Percentiles rank a stretch among this genome's conserved stretches.
Conservation (phyloP, 2,113 vertebrate species). For the Calidris pugnax region DNA sequence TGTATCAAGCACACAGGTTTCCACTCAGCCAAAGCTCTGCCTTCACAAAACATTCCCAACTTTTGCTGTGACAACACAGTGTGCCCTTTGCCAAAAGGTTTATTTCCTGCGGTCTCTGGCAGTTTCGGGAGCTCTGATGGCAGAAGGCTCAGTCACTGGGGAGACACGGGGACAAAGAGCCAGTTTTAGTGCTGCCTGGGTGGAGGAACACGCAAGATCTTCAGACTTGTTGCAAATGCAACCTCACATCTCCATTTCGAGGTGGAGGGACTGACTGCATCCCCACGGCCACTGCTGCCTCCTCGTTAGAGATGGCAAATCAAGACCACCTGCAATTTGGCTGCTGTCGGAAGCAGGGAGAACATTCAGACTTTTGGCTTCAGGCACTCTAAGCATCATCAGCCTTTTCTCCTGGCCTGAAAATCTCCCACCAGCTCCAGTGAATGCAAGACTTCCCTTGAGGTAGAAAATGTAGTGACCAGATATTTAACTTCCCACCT, state of each 20-base stretch:
- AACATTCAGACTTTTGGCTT: not conserved
- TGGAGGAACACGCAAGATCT: fast-evolving
- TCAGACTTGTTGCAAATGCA: not conserved
- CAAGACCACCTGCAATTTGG: fast-evolving
- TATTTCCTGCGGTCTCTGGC: not conserved
- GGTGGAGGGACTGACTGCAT: fast-evolving
- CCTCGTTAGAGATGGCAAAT: fast-evolving
- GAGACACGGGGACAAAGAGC: not conserved
- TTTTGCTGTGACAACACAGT: not conserved
- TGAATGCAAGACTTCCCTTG: fast-evolving
- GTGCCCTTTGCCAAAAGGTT: not conserved
- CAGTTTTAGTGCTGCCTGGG: not conserved
- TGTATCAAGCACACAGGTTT: not conserved
- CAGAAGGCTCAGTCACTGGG: not conserved
- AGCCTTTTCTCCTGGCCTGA: fast-evolving
- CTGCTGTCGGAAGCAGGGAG: not conserved
- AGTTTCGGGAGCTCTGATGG: not conserved
- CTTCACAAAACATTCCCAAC: not conserved
- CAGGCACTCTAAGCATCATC: not conserved
- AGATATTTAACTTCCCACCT: not conserved
- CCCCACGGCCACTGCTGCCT: not conserved
- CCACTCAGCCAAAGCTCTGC: not conserved
- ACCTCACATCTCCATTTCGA: not conserved
- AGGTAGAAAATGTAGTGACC: too few relatives aligned
- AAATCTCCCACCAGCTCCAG: not conserved